Base-by-base conservation (phyloP, 53 echinoderm and acorn worm genomes). In the Patiria pectinifera region DNA sequence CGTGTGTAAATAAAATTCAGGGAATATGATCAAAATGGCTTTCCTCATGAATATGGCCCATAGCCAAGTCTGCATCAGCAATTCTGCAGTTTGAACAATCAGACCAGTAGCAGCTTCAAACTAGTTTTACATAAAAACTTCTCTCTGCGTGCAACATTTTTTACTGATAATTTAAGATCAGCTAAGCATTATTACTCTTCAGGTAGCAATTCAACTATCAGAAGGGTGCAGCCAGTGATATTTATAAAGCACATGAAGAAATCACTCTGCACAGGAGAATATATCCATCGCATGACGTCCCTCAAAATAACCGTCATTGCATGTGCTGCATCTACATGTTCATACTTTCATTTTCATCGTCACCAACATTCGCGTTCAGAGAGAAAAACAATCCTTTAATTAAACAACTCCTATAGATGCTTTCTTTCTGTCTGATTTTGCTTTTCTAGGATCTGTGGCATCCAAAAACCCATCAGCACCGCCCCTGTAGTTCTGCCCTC, bases 381-480 rank as follows among this genome's bases (percentile, higher is more conserved):
- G 21, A 81, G 49, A 24, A 62, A 87, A 59, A 23, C 8, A 53
- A 87, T 59, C 59, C 76, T 23, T n/a, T 87, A 87, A 76, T 87
- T 76, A 87, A 75, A 75, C 75, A 58, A 15, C 44, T 59, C 87
- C 58, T 11, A n/a, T n/a, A 15, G 66, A 66, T 13, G 47, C 21
- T 48, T 81, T 15, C 10, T 81, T 47, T 48, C 81, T 81, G 12
- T 48, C 18, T 47, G 11, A 14, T 48, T 47, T 48, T 3, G 0
- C 21, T 5, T 76, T 76, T 24, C 23, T 23, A 19, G 19, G 4
- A 25, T 83, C 26, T 62, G 44, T 44, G 21, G 45, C 60, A 76
- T 53, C 76, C 76, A 45, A 53, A 75, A 48, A 53, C 23, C 48
- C 76, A 48, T 87, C 87, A 87, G 26, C 76, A 53, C 76, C 74